Evolutionary conservation across 2,888 invertebrate species (phyloP).

Genomic region (Gnatocerus cornutus): DNA sequence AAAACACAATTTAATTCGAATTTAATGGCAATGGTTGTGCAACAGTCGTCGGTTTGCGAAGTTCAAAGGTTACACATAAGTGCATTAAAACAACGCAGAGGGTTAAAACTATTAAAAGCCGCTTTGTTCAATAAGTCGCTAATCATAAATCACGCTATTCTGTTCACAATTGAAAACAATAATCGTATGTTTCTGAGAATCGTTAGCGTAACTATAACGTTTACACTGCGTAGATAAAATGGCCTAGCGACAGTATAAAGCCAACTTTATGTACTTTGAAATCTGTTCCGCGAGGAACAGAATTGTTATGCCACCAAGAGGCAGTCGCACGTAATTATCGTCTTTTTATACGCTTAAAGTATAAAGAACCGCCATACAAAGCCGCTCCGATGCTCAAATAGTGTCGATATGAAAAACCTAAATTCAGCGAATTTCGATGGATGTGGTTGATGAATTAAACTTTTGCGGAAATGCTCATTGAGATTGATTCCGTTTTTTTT

Average conservation of each 20-base stretch:
- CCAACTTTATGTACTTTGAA: constrained; percentile 35
- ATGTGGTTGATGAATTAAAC: too few species aligned
- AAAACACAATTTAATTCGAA: constrained; percentile 17
- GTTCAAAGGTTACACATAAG: constrained; percentile 30
- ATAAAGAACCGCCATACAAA: too few species aligned
- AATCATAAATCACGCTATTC: constrained; percentile 48
- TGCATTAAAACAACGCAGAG: constrained; percentile 38
- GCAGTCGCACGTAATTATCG: background rate
- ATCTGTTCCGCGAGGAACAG: constrained; percentile 18
- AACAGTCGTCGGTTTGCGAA: constrained; percentile 24
- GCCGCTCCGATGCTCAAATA: too few species aligned
- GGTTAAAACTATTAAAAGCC: constrained; percentile 42
- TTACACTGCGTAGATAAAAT: constrained; percentile 40
- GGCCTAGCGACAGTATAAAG: constrained; percentile 33
- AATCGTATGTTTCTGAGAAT: constrained; percentile 43
- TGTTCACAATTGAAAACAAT: constrained; percentile 45
- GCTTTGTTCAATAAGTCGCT: constrained; percentile 43
- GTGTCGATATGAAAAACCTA: too few species aligned
- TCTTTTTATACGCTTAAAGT: too few species aligned
- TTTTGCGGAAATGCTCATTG: too few species aligned
- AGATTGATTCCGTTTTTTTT: too few species aligned
- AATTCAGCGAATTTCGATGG: too few species aligned
- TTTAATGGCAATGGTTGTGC: constrained; percentile 26
- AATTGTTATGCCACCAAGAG: background rate
- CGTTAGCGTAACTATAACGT: constrained; percentile 41